phyloP scores from a whole-genome alignment of 2,888 invertebrate genomes.

The Cheilosia vernalis region DNA sequence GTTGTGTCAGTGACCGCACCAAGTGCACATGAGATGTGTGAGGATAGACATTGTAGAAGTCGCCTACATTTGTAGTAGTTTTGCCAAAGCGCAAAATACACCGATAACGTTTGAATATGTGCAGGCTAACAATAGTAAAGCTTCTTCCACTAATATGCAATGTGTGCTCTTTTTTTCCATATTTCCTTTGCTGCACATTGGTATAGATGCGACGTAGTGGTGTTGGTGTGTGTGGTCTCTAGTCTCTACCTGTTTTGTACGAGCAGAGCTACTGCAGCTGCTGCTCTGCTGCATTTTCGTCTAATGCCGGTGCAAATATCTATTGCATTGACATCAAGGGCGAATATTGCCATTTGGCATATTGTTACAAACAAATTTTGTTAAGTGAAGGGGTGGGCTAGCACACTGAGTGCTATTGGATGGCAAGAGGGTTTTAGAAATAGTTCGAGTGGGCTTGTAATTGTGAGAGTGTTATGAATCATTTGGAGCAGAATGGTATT shows the following conservation, averaged over 20 bases:
- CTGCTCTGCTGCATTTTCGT: conserved; percentile 47
- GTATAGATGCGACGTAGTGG: background rate
- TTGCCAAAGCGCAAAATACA: conserved; percentile 33
- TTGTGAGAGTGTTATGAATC: conserved; percentile 59
- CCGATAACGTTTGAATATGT: conserved; percentile 19
- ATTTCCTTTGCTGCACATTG: conserved; percentile 4
- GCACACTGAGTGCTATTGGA: background rate
- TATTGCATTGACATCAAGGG: conserved; percentile 74
- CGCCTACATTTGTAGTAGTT: conserved; percentile 29
- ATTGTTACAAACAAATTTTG: conserved; percentile 50
- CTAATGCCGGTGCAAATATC: conserved; percentile 65
- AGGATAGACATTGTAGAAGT: conserved; percentile 49
- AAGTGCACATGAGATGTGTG: conserved; percentile 76
- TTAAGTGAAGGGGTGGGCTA: background rate
- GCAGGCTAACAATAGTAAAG: conserved; percentile 57
- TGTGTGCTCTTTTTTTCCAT: conserved; percentile 3
- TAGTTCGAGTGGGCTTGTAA: conserved; percentile 35
- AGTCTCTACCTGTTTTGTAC: conserved; percentile 57
- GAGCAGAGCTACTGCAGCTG: conserved; percentile 42
- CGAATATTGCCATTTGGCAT: conserved; percentile 75
- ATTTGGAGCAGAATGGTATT: conserved; percentile 59
- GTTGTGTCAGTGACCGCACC: conserved; percentile 79
- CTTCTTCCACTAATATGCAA: conserved; percentile 44
- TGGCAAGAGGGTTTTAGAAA: conserved; percentile 20
- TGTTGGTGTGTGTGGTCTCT: conserved; percentile 25